phyloP scores from a whole-genome alignment of 2,113 vertebrate genomes.

The Rhabdornis inornatus region DNA sequence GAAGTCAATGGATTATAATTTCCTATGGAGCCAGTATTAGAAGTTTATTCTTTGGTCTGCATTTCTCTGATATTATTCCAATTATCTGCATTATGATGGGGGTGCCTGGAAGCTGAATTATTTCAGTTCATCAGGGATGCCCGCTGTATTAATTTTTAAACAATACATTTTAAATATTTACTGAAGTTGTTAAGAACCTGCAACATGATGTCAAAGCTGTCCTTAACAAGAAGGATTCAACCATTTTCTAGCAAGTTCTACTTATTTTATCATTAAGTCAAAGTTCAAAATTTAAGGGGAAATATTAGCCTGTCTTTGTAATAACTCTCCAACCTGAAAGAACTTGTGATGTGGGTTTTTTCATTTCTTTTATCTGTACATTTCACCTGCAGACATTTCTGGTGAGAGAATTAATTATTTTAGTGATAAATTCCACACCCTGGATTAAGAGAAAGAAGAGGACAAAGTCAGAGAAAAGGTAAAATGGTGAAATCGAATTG shows the following conservation, averaged over 20 bases:
- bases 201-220: neutral
- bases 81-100: slow-evolving; percentile 1
- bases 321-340: neutral
- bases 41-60: neutral
- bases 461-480: neutral
- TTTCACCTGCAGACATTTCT: neutral
- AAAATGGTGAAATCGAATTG: neutral
- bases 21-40: neutral
- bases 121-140: slow-evolving; percentile 18
- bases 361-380: neutral
- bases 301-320: neutral
- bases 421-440: neutral
- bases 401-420: neutral
- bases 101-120: slow-evolving; percentile 13
- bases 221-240: neutral
- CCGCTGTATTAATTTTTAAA: slow-evolving; percentile 53
- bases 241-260: neutral
- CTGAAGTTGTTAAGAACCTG: slow-evolving; percentile 5
- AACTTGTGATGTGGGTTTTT: neutral
- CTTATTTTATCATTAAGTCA: neutral
- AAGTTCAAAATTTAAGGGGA: neutral
- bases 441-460: neutral
- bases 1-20: neutral
- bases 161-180: slow-evolving; percentile 47
- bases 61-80: slow-evolving; percentile 44